Base-by-base conservation (phyloP, 1,140 invertebrate genomes). In the Maconellicoccus hirsutus region DNA sequence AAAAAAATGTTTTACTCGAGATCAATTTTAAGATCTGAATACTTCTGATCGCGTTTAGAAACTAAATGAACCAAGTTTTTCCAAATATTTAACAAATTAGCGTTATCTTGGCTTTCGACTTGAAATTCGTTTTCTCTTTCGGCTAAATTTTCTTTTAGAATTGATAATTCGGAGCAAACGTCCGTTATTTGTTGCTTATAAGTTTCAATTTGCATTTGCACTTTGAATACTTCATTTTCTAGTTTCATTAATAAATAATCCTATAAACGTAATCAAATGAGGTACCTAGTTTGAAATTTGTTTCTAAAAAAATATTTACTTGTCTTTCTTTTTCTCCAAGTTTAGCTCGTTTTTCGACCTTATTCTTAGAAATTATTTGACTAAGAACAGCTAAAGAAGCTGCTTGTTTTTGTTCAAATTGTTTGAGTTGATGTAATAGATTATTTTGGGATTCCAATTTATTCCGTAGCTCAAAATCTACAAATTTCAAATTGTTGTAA, bases 191-290 rank as follows among this genome's bases (percentile, higher is more conserved):
- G 22, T 6, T 10, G 6, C 25, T 66, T 66, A 23, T 26, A 66
- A 1, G 2, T 4, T 6, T 23, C 25, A 1, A 66, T 25, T 66
- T 25, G 25, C 61, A 66, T 25, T 66, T 66, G 22, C 4, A 25
- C 7, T 66, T 66, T 66, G 21, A 66, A 66, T 26, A 66, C 61
- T 66, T 66, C 61, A 16, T 66, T 66, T 66, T 66, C 61, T 26
- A 66, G 25, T 66, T 25, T 66, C 61, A 66, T 23, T 26, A 66
- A 25, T 8, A 66, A 23, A 23, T 66, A 66, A 16, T 66, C 61
- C 61, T 66, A 66, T 66, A 66, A 66, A 59, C 21, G 16, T 66
- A 26, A 2, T 23, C 10, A 16, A 66, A 66, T 66, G 3, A 25
- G 16, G 2, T 66, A 25, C 52, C 16, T 59, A 7, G 52, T n/a